Percentiles rank a stretch among this genome's conserved stretches.
Evolutionary conservation across 1,140 invertebrate species (phyloP).

Genomic region (Anoplolepis gracilipes): DNA sequence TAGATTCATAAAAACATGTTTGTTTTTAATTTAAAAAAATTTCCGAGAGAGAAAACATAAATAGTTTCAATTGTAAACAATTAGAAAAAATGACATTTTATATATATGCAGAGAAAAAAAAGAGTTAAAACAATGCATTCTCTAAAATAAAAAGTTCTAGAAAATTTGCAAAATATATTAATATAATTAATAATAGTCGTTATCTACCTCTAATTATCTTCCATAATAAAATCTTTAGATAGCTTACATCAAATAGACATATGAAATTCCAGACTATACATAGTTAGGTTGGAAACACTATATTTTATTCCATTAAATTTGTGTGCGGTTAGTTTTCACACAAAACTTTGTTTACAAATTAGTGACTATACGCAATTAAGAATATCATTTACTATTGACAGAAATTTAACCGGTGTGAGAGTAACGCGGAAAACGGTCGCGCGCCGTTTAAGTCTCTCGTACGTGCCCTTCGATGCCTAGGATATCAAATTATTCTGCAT

Average conservation of each 20-base stretch:
- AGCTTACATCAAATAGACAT: background rate
- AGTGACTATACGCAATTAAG: conserved; percentile 22
- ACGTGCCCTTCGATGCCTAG: conserved; percentile 66
- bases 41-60: no score
- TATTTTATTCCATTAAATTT: conserved; percentile 12
- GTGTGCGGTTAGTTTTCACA: background rate
- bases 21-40: no score
- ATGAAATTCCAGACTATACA: conserved; percentile 26
- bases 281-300: background rate
- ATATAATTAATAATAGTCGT: background rate
- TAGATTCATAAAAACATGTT: background rate
- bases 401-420: conserved; percentile 21
- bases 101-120: no score
- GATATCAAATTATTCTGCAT: conserved; percentile 75
- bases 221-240: background rate
- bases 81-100: background rate
- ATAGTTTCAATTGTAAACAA: background rate
- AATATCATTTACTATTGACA: conserved; percentile 19
- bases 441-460: conserved; percentile 9
- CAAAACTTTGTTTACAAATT: background rate
- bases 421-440: conserved; percentile 27
- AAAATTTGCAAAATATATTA: no score
- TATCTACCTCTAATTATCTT: background rate
- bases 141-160: no score
- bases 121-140: background rate